Percentiles rank a stretch among this genome's conserved stretches.
Conservation (phyloP, 2,888 invertebrate genomes). For the Hypselothyrea guttata region DNA sequence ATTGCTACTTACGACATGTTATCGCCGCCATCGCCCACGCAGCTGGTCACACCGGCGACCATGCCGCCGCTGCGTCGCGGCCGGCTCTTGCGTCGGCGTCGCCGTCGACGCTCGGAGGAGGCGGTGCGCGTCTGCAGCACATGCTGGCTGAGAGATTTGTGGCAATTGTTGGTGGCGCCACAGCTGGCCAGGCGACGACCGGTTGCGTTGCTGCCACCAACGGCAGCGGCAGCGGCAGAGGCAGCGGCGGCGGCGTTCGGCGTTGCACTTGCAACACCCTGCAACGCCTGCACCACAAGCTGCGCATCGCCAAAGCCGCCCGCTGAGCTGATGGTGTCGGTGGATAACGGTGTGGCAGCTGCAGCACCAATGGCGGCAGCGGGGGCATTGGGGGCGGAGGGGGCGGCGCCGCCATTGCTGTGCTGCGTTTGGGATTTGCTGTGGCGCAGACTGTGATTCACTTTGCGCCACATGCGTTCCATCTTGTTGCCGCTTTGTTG, state of each 20-base stretch:
- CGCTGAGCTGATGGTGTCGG: conserved; percentile 80
- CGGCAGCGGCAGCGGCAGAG: conserved; percentile 28
- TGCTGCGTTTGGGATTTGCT: conserved; percentile 49
- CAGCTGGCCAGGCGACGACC: conserved; percentile 80
- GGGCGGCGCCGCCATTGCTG: conserved; percentile 10
- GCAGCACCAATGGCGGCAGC: conserved; percentile 16
- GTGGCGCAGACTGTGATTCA: conserved; percentile 82
- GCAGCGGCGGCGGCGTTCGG: conserved; percentile 17
- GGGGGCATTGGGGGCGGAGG: conserved; percentile 11
- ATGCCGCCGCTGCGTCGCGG: conserved; percentile 79
- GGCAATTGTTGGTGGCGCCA: conserved; percentile 61
- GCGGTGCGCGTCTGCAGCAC: conserved; percentile 80
- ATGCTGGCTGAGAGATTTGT: conserved; percentile 81
- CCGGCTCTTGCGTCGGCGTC: conserved; percentile 80
- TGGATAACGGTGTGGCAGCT: conserved; percentile 72
- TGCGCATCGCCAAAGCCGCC: conserved; percentile 81
- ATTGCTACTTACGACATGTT: conserved; percentile 79
- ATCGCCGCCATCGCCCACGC: conserved; percentile 75
- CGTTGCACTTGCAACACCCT: conserved; percentile 35
- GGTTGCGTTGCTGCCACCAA: conserved; percentile 79
- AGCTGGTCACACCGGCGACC: conserved; percentile 75
- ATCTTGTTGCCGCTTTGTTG: conserved; percentile 45
- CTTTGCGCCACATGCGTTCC: conserved; percentile 83
- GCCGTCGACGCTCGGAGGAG: conserved; percentile 80
- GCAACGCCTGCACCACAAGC: conserved; percentile 79